Evolutionary conservation across 1,140 invertebrate species (phyloP).

Genomic region (Aphelinus atriplicis): DNA sequence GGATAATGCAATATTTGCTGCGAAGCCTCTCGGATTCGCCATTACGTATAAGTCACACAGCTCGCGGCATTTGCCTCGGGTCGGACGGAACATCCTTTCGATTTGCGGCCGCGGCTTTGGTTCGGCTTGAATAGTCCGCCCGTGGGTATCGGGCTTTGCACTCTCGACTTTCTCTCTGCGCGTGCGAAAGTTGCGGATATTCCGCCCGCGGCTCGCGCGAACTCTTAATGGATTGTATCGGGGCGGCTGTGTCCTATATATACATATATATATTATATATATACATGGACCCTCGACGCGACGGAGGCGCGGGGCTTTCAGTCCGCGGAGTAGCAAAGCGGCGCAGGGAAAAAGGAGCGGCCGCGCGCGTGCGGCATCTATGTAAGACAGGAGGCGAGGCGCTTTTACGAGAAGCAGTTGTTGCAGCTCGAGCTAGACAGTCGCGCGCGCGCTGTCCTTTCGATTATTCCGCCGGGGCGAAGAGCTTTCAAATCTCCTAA

Average conservation of each 20-base stretch:
- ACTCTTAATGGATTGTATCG: slow-evolving; percentile 63
- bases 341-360: neutral
- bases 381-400: neutral
- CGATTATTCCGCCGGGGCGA: slow-evolving; percentile 5
- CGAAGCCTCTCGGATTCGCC: slow-evolving; percentile 41
- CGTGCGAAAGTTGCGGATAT: slow-evolving; percentile 58
- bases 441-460: neutral
- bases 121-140: no score
- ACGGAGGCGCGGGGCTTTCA: no score
- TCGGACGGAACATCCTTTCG: no score
- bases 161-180: slow-evolving; percentile 40
- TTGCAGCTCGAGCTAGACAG: neutral
- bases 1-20: slow-evolving; percentile 30
- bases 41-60: slow-evolving; percentile 4
- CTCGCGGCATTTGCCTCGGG: no score
- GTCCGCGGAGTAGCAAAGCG: no score
- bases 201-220: slow-evolving; percentile 52
- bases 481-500: slow-evolving; percentile 15
- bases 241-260: slow-evolving; percentile 13
- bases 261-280: slow-evolving; percentile 6
- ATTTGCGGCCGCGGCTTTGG: no score
- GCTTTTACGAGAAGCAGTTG: slow-evolving; percentile 19
- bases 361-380: neutral
- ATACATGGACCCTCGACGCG: neutral
- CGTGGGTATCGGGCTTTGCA: slow-evolving; percentile 54